Evolutionary conservation across 2,888 invertebrate genomes (phyloP).

Genomic region (Nyleta sp.): DNA sequence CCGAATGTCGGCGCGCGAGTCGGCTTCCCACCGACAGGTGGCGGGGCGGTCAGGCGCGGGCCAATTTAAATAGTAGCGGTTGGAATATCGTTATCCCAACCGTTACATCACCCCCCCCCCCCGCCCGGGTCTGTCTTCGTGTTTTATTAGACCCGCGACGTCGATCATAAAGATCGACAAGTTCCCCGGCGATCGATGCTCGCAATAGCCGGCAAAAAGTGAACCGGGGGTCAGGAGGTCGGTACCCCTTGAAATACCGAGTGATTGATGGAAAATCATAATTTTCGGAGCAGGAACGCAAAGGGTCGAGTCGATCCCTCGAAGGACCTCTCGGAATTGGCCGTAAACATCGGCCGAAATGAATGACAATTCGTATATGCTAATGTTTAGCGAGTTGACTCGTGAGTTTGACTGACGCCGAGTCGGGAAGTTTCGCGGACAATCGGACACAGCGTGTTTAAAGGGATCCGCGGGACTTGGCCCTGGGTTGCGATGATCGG

Average conservation of each 20-base stretch:
- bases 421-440: conserved; percentile 24
- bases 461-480: conserved; percentile 43
- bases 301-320: no score
- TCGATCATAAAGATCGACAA: conserved; percentile 60
- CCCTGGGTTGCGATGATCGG: conserved; percentile 68
- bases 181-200: conserved; percentile 55
- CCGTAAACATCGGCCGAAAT: neutral
- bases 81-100: no score
- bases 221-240: no score
- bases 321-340: neutral
- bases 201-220: no score
- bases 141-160: conserved; percentile 30
- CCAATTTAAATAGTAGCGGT: no score
- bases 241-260: no score
- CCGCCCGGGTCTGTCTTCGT: no score
- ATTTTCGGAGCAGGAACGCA: neutral
- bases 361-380: conserved; percentile 39
- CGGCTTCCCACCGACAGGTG: no score
- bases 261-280: conserved; percentile 47
- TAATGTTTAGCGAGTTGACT: conserved; percentile 16
- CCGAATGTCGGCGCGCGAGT: no score
- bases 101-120: no score
- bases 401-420: conserved; percentile 23
- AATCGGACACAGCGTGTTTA: conserved; percentile 41
- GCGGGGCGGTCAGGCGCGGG: no score